Evolutionary conservation across 2,888 invertebrate genomes (phyloP), one percentile per base, ranked within the genome.

Genomic region (Brenthis ino): DNA sequence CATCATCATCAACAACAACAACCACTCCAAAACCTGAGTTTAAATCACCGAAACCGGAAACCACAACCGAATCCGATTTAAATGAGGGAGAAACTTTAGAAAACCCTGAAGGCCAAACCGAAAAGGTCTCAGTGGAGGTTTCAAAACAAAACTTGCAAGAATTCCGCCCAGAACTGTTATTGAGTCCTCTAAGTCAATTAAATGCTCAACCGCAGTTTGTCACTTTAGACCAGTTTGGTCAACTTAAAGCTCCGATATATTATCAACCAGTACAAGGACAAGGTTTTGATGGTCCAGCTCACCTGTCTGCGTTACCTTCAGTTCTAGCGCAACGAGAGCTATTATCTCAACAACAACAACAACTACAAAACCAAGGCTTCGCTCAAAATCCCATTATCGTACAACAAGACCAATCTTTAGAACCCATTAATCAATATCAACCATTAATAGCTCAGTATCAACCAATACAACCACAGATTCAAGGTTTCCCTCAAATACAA

Each of bases 71-170:
- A 76, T 51, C 81, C 1, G 77, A 80, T 20, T 67, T 88, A 2
- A 88, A 90, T 51, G 82, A 89, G 76, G 85, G 82, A 13, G 91
- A 92, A 76, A 78, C 81, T 6, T 72, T 83, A 2, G 84, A 84
- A 58, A 66, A 76, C 14, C 64, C 77, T 55, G 76, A 79, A 3
- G 80, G 81, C 14, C 76, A 82, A 66, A 83, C 80, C 61, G 72
- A 79, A 65, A 86, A 85, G 65, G 85, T 85, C 1, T 80, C 88
- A 1, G 87, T 92, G 14, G 92, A 93, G 84, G 84, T 92, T 0
- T 77, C 90, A 0, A 90, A 84, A 60, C 90, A 91, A 72, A 90
- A 88, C 5, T 73, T 92, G 1, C 88, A 91, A 72, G 90, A 91
- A 73, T 91, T 85, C 43, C 89, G 91, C 16, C 85, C 90, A 24